Conservation (phyloP, 35 echinoderm and acorn worm species). For the Holothuria glaberrima region DNA sequence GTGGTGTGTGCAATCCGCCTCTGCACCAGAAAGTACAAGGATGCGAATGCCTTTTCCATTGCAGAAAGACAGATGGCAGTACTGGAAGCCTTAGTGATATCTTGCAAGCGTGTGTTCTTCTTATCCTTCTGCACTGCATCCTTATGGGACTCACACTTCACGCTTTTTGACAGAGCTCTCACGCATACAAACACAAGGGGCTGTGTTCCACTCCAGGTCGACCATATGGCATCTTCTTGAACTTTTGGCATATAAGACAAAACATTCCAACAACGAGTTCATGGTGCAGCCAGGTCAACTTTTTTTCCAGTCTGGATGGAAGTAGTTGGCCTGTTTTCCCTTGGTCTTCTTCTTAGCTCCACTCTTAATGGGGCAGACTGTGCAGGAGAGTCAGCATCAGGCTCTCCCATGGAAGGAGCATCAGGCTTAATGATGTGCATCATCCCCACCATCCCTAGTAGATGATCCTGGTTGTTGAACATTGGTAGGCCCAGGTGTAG, state of each 20-base stretch:
- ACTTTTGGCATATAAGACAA: constrained; percentile 53
- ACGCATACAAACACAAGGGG: constrained; percentile 14
- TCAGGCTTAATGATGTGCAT: too few relatives aligned
- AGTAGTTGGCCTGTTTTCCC: too few relatives aligned
- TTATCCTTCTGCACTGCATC: neutral
- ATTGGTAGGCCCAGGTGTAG: too few relatives aligned
- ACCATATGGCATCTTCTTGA: constrained; percentile 51
- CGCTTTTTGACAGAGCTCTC: constrained; percentile 43
- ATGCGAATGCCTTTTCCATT: constrained; percentile 52
- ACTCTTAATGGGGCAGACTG: too few relatives aligned
- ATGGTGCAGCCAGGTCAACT: constrained; percentile 44
- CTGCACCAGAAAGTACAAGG: too few relatives aligned
- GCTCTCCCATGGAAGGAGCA: constrained; percentile 8
- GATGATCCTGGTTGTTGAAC: too few relatives aligned
- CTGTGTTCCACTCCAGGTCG: constrained; percentile 50
- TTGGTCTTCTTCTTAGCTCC: too few relatives aligned
- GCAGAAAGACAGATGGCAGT: constrained; percentile 13
- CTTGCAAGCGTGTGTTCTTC: constrained; percentile 25
- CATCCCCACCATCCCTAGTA: too few relatives aligned
- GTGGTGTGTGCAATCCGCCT: too few relatives aligned
- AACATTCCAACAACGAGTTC: neutral
- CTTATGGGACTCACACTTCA: constrained; percentile 30
- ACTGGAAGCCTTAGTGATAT: constrained; percentile 11
- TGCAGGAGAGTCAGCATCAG: constrained; percentile 45
- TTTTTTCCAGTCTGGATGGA: constrained; percentile 54